Evolutionary conservation across 2,113 vertebrate species (phyloP), one percentile per base, ranked within the genome.

Genomic region (Pangasianodon hypophthalmus): DNA sequence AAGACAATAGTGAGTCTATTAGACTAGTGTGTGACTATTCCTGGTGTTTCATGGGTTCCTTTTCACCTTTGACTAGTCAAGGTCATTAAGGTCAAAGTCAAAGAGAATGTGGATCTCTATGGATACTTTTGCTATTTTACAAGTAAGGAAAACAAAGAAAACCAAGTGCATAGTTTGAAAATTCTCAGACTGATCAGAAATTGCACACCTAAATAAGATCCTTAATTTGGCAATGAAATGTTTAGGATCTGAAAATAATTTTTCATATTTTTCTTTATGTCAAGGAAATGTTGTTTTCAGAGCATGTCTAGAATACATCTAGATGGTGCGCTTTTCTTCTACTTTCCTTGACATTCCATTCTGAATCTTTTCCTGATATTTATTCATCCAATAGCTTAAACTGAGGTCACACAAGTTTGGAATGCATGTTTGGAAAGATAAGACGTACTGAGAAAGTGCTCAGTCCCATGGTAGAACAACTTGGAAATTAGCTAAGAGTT

Each of bases 371-470:
- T 84, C 24, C 19, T 37, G n/a, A 67, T 58, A 60, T 77, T 60
- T 73, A 48, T 80, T 46, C 84, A 83, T 80, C 60, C 46, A 71
- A 56, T 62, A 90, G 41, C 86, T 86, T 6, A 64, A 4, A 69
- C 21, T 79, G 88, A 79, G 67, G 75, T 82, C 41, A 81, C 44
- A 77, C 8, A 3, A 85, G 86, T 56, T 46, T 44, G 91, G 87
- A 90, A 88, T 92, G 46, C 44, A 77, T 84, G 87, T 79, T 60
- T 88, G 87, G 87, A 87, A 85, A 89, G 79, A 88, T 67, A 87
- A 86, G 87, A 84, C 52, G 80, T 84, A 48, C 87, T 29, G 87
- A 89, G 81, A 90, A 84, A 88, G 62, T 24, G 81, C 37, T 92
- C 50, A 50, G 29, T 83, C 46, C 26, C 37, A 2, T 85, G 52